Conservation (phyloP, 2,888 invertebrate species). For the Panopea generosa region DNA sequence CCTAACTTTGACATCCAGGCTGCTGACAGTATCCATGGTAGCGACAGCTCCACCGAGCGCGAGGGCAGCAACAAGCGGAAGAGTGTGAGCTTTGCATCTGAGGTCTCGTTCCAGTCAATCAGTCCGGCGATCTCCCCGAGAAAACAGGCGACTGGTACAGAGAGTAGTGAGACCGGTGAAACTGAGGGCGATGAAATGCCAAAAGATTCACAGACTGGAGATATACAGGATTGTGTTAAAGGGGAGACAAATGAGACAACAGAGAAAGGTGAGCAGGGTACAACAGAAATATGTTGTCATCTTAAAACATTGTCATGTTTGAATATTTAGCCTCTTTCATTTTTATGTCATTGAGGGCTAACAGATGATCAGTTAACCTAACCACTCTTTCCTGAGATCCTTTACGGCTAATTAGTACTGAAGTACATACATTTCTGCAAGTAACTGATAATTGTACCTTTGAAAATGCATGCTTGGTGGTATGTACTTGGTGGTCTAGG, state of each 20-base stretch:
- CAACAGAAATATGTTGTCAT: too few relatives aligned
- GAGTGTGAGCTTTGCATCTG: conserved; percentile 83
- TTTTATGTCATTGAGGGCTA: too few relatives aligned
- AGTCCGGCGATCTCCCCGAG: conserved; percentile 74
- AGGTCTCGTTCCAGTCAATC: conserved; percentile 83
- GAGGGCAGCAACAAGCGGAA: conserved; percentile 73
- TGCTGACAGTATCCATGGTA: conserved; percentile 51
- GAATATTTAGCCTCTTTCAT: too few relatives aligned
- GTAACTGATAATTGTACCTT: too few relatives aligned
- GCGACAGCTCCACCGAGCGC: conserved; percentile 60
- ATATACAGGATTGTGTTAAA: background rate
- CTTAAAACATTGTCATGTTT: too few relatives aligned
- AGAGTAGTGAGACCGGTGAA: background rate
- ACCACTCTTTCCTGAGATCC: too few relatives aligned
- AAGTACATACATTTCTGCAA: too few relatives aligned
- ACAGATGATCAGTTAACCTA: too few relatives aligned
- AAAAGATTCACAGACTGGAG: background rate
- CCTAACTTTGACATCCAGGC: conserved; percentile 54
- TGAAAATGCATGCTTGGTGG: too few relatives aligned
- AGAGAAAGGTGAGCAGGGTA: conserved; percentile 10
- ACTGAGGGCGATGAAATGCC: conserved; percentile 5
- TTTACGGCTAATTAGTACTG: too few relatives aligned
- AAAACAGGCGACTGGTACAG: conserved; percentile 9
- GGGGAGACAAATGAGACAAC: conserved; percentile 14
- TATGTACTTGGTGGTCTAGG: too few relatives aligned